phyloP scores from a whole-genome alignment of 2,888 invertebrate genomes.

The Saturnia pavonia region DNA sequence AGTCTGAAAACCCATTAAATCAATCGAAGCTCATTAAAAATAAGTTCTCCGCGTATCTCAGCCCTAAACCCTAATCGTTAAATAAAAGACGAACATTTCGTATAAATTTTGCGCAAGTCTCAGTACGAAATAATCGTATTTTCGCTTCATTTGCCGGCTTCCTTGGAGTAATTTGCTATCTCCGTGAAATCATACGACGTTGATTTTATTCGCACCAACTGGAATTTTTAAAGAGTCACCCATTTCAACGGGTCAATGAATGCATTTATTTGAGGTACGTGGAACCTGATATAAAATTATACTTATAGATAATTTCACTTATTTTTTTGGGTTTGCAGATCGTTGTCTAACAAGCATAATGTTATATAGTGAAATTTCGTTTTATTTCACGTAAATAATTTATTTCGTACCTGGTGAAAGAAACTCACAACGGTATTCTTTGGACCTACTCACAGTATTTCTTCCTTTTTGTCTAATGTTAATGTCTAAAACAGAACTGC shows the following conservation, averaged over 20 bases:
- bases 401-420: too few species aligned
- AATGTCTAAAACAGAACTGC: too few species aligned
- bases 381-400: too few species aligned
- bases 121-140: slow-evolving; percentile 70
- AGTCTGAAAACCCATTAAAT: neutral
- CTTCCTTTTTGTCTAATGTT: too few species aligned
- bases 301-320: neutral
- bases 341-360: too few species aligned
- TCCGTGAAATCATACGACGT: slow-evolving; percentile 45
- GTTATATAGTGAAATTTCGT: too few species aligned
- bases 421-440: too few species aligned
- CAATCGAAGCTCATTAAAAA: neutral
- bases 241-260: neutral
- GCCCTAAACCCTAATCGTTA: slow-evolving; percentile 41
- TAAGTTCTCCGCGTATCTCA: neutral
- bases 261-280: neutral
- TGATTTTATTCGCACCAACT: slow-evolving; percentile 8
- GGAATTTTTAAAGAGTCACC: neutral
- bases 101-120: slow-evolving; percentile 62
- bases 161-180: slow-evolving; percentile 67
- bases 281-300: neutral
- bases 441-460: too few species aligned
- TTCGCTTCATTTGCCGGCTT: slow-evolving; percentile 67
- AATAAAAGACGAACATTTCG: slow-evolving; percentile 59
- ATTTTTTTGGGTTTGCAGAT: too few species aligned